These are phyloP conservation scores for Globodera rostochiensis DNA, from an alignment of 1,140 invertebrate genomes.

Conservation along the genomic window DNA sequence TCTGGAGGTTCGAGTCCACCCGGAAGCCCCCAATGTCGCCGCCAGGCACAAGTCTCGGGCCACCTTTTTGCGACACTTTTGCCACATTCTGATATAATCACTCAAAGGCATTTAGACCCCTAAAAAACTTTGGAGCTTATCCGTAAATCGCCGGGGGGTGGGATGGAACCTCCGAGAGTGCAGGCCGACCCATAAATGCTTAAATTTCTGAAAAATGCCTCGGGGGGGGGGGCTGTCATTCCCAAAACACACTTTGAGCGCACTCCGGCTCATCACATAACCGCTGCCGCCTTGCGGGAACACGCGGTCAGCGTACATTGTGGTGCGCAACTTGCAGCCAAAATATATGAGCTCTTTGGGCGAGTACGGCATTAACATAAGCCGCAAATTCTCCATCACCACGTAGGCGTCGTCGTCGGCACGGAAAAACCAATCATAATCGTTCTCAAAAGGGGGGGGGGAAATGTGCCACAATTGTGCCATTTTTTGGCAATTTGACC, in stretches of 20 bases:
- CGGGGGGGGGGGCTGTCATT: no score
- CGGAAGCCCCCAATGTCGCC: no score
- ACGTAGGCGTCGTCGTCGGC: slow-evolving; percentile 65
- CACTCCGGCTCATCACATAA: slow-evolving; percentile 66
- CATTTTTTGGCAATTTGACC: slow-evolving; percentile 22
- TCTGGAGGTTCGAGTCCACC: no score
- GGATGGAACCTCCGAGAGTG: no score
- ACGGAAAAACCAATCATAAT: slow-evolving; percentile 65
- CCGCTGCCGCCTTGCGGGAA: slow-evolving; percentile 84
- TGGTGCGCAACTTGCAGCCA: slow-evolving; percentile 56
- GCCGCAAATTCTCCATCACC: slow-evolving; percentile 55
- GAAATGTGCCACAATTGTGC: no score
- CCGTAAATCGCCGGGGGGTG: no score
- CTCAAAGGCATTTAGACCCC: no score
- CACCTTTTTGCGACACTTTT: neutral
- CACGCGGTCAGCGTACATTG: slow-evolving; percentile 23
- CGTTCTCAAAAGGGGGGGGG: slow-evolving; percentile 32
- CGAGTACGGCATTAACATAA: slow-evolving; percentile 48
- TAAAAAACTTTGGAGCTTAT: no score
- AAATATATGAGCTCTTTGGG: slow-evolving; percentile 64
- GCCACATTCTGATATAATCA: no score
- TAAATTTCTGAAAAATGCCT: no score
- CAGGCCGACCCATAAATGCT: no score
- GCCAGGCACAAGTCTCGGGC: no score
- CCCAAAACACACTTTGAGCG: slow-evolving; percentile 27